These are phyloP conservation scores for Drosophila yooni DNA, from an alignment of 2,888 invertebrate genomes.

Conservation along the genomic window DNA sequence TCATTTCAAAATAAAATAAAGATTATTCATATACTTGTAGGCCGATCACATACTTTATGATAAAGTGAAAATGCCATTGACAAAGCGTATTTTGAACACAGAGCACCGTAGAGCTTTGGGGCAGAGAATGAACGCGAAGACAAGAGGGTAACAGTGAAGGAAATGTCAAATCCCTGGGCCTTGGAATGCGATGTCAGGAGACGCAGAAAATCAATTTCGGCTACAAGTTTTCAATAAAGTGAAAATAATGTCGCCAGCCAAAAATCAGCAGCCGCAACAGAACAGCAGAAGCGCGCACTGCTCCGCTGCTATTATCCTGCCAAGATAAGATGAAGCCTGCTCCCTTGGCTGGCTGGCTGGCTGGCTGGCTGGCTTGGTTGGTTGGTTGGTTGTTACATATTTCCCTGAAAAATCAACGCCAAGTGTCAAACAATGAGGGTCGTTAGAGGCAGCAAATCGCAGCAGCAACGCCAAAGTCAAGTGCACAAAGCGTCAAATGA, in stretches of 20 bases:
- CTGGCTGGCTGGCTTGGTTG: slow-evolving; percentile 10
- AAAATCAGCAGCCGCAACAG: slow-evolving; percentile 43
- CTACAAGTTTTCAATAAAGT: slow-evolving; percentile 80
- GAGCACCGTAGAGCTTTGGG: neutral
- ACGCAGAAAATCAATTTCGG: slow-evolving; percentile 76
- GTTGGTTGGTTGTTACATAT: slow-evolving; percentile 20
- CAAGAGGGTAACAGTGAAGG: slow-evolving; percentile 53
- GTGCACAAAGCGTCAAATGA: slow-evolving; percentile 80
- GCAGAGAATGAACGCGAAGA: slow-evolving; percentile 14
- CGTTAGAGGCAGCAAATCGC: slow-evolving; percentile 76
- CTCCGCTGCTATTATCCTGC: slow-evolving; percentile 62
- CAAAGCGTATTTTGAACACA: neutral
- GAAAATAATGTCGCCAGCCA: slow-evolving; percentile 76
- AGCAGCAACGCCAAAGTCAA: slow-evolving; percentile 66
- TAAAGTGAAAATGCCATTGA: neutral
- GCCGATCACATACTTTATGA: neutral
- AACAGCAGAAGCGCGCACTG: slow-evolving; percentile 32
- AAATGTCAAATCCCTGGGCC: slow-evolving; percentile 74
- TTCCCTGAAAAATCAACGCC: slow-evolving; percentile 64
- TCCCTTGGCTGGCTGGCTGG: slow-evolving; percentile 23
- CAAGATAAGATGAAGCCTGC: slow-evolving; percentile 46
- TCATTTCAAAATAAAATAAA: neutral
- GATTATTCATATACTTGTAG: neutral
- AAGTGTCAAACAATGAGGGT: slow-evolving; percentile 79
- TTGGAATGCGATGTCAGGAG: slow-evolving; percentile 69